A percentile compares a stretch with the other conserved stretches of the same genome.
Conservation (phyloP, 2,797 vertebrate species). For the Chaetodon trifasciatus region DNA sequence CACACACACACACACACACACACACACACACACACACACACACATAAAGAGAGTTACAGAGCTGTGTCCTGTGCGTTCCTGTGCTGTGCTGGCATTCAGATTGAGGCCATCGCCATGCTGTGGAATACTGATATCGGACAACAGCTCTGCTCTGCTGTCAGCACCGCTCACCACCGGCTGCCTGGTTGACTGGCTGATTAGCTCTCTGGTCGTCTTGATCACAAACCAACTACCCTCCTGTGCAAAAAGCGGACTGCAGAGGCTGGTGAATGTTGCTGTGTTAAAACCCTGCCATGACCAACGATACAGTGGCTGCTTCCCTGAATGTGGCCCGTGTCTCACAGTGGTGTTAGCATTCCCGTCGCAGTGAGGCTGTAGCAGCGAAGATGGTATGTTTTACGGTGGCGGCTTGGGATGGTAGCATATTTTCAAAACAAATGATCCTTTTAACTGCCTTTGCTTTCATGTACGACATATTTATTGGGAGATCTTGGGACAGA, state of each 20-base stretch:
- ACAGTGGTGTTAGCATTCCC: neutral
- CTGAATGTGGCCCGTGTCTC: neutral
- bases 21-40: neutral
- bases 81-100: conserved; percentile 44
- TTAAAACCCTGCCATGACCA: neutral
- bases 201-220: conserved; percentile 9
- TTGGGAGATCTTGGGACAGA: neutral
- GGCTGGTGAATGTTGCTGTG: neutral
- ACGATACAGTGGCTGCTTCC: neutral
- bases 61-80: conserved; percentile 29
- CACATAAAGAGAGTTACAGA: conserved; percentile 14
- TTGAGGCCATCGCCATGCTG: conserved; percentile 16
- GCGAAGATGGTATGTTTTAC: neutral
- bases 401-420: neutral
- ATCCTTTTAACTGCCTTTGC: too few species aligned
- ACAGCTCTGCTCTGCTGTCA: conserved; percentile 44
- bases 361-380: neutral
- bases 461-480: neutral
- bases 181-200: conserved; percentile 8
- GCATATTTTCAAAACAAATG: neutral
- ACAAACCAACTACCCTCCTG: neutral
- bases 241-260: neutral
- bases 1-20: neutral
- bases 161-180: conserved; percentile 20
- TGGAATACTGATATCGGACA: conserved; percentile 36